These are phyloP conservation scores for Dicrostonyx torquatus DNA, from an alignment of 2,797 vertebrate species.

Conservation along the genomic window DNA sequence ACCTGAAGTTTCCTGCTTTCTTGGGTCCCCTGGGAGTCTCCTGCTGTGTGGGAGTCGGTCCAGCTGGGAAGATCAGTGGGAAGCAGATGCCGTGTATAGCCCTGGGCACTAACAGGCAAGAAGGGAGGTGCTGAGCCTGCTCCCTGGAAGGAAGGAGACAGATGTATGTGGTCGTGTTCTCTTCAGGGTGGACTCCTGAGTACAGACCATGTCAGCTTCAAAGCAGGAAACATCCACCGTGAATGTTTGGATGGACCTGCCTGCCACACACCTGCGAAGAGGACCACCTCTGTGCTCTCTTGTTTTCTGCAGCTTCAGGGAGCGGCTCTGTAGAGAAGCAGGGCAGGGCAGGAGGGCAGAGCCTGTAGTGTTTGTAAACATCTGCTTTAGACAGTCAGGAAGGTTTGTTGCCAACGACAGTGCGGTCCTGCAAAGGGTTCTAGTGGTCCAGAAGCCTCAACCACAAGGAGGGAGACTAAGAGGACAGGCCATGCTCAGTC, in stretches of 20 bases:
- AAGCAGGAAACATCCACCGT: conserved; percentile 66
- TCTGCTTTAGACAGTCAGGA: background rate
- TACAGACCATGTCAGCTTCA: conserved; percentile 15
- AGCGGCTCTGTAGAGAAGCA: conserved; percentile 35
- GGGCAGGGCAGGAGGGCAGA: background rate
- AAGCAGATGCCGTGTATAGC: background rate
- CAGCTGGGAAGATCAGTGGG: background rate
- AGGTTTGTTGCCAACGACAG: conserved; percentile 2
- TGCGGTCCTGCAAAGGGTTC: background rate
- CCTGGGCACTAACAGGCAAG: background rate
- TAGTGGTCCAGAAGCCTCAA: background rate
- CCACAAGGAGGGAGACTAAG: background rate
- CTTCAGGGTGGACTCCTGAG: conserved; percentile 31
- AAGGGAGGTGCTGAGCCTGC: background rate
- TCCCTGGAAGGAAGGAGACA: conserved; percentile 53
- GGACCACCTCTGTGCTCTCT: background rate
- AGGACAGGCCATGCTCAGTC: background rate
- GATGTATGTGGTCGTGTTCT: conserved; percentile 31
- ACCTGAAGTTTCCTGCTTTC: background rate
- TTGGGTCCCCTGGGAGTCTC: background rate
- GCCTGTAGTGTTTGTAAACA: background rate
- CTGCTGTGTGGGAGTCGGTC: background rate
- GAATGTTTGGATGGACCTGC: conserved; percentile 75
- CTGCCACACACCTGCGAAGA: conserved; percentile 63
- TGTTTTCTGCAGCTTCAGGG: conserved; percentile 61